These are phyloP conservation scores for Homarus americanus DNA, from an alignment of 1,140 invertebrate genomes.

Conservation along the genomic window DNA sequence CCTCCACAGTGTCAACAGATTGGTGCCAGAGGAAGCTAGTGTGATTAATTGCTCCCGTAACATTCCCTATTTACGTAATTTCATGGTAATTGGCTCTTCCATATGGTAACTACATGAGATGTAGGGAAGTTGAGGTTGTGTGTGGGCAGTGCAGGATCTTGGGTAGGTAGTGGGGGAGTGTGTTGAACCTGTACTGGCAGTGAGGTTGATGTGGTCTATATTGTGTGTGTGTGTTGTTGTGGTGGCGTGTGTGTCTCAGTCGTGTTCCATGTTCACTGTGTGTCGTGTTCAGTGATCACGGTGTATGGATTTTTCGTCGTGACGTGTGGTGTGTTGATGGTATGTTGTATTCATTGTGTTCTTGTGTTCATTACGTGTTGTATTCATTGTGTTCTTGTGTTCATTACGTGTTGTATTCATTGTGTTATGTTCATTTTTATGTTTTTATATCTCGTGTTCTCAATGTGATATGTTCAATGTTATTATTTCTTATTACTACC, in stretches of 20 bases:
- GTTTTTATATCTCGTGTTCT: neutral
- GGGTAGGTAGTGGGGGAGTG: neutral
- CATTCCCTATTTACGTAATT: neutral
- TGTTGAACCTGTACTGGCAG: neutral
- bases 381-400: neutral
- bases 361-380: neutral
- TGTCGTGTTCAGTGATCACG: neutral
- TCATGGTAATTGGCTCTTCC: neutral
- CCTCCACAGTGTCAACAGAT: conserved; percentile 51
- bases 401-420: neutral
- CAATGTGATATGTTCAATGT: neutral
- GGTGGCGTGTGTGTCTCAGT: no score
- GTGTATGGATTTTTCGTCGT: neutral
- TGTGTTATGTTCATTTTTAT: neutral
- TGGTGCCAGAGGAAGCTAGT: conserved; percentile 2
- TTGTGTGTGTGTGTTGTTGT: no score
- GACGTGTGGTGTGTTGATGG: neutral
- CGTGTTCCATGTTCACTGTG: neutral
- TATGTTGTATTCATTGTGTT: neutral
- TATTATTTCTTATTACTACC: no score
- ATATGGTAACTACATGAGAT: neutral
- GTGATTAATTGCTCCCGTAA: neutral
- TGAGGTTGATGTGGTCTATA: neutral
- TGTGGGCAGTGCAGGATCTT: neutral
- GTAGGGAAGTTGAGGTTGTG: neutral